Base-by-base conservation (phyloP, 2,888 invertebrate species). In the Blastobasis adustella region DNA sequence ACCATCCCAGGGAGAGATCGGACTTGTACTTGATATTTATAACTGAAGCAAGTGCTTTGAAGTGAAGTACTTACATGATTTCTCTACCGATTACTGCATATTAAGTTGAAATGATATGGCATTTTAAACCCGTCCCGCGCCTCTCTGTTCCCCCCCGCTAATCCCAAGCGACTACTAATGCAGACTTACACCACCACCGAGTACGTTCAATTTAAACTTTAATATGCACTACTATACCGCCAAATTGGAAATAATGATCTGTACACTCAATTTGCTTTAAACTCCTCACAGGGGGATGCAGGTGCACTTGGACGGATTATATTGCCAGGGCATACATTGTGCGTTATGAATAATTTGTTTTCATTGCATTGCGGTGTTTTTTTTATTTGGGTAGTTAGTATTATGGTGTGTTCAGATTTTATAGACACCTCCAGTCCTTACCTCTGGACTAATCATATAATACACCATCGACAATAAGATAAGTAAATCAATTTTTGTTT, bases 161-260 rank as follows among this genome's bases (percentile, higher is more conserved):
- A 62, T 66, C 82, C 71, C 82, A 49, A 52, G 79, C 63, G 84
- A 76, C 67, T 67, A 71, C 78, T 86, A 84, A 85, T 82, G 78
- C 79, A 82, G 85, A 83, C 83, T 85, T 84, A 86, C 83, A 82
- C 76, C 73, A 71, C 79, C 75, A 73, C 77, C 76, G 68, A 73
- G 76, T 78, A 78, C 80, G 82, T 82, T 81, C 85, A 83, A 85
- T 85, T 85, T 86, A 82, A 86, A 85, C 73, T 85, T 85, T 84
- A 83, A 85, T 82, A 85, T 84, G 80, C 82, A 78, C 72, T 69
- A 75, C 70, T 77, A 68, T 66, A 64, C 66, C 59, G 69, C 78
- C 76, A 82, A 84, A 85, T 82, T 84, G 80, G 79, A 82, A 85
- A 78, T 82, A 80, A 86, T 83, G 80, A 81, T 79, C 79, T 67